A percentile compares a stretch with the other conserved stretches of the same genome.
Evolutionary conservation across 2,888 invertebrate species (phyloP).

Genomic region (Phyllotreta cruciferae): DNA sequence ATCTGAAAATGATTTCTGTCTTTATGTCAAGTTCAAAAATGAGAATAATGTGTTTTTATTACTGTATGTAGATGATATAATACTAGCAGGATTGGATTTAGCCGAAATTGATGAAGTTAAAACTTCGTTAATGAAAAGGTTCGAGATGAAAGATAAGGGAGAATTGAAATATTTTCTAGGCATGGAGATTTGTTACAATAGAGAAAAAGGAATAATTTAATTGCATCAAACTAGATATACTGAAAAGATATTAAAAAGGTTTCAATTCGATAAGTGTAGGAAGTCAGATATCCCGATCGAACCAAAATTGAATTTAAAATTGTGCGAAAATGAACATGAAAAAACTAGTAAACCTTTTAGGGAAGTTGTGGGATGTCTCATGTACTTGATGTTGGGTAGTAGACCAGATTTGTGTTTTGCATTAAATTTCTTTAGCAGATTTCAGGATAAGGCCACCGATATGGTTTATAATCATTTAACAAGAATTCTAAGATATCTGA

Average conservation of each 20-base stretch:
- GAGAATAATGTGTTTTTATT: constrained; percentile 8
- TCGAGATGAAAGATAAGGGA: constrained; percentile 38
- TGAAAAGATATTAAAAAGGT: constrained; percentile 15
- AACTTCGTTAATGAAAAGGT: constrained; percentile 24
- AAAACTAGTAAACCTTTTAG: constrained; percentile 10
- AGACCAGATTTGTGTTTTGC: constrained; percentile 32
- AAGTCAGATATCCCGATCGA: constrained; percentile 17
- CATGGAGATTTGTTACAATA: constrained; percentile 36
- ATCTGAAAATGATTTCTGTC: background rate
- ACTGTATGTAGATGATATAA: constrained; percentile 28
- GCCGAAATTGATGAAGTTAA: constrained; percentile 8
- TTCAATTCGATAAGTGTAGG: constrained; percentile 28
- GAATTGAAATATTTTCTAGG: constrained; percentile 37
- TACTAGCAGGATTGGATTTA: constrained; percentile 23
- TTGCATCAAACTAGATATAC: constrained; percentile 19
- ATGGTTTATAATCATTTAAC: constrained; percentile 22
- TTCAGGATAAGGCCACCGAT: constrained; percentile 28
- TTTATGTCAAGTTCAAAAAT: no score
- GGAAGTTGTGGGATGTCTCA: constrained; percentile 30
- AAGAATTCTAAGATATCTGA: constrained; percentile 30
- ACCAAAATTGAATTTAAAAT: constrained; percentile 4
- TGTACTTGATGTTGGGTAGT: constrained; percentile 34
- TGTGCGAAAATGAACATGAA: background rate
- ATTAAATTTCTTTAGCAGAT: constrained; percentile 31
- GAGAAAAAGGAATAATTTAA: constrained; percentile 21